Conservation (phyloP, 2,888 invertebrate genomes). For the Ochlodes sylvanus region DNA sequence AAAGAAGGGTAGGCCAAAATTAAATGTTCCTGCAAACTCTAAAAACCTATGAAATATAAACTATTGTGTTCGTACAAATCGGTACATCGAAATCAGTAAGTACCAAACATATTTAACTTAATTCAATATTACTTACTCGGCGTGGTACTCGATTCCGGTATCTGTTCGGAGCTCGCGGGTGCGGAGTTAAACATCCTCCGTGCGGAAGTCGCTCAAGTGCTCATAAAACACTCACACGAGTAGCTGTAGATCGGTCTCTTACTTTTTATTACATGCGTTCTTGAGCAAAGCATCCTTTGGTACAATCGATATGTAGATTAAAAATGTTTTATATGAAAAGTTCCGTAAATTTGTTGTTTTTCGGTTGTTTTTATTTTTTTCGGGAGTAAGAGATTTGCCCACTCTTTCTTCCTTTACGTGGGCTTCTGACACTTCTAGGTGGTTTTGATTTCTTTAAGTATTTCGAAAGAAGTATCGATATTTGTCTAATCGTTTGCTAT, state of each 20-base stretch:
- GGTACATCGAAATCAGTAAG: neutral
- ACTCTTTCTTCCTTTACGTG: no score
- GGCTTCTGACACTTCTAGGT: no score
- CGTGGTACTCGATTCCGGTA: slow-evolving; percentile 62
- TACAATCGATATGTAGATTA: neutral
- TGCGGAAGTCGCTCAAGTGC: slow-evolving; percentile 73
- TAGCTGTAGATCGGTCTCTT: slow-evolving; percentile 59
- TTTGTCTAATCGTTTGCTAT: no score
- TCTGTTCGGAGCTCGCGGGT: slow-evolving; percentile 53
- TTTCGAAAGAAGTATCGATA: no score
- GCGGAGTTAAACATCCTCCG: slow-evolving; percentile 71
- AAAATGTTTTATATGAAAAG: neutral
- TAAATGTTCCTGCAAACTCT: no score
- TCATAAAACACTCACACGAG: slow-evolving; percentile 78
- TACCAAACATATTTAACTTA: neutral
- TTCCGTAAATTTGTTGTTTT: no score
- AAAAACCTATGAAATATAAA: no score
- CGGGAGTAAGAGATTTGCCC: no score
- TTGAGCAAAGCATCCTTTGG: slow-evolving; percentile 18
- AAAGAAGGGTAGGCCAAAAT: no score
- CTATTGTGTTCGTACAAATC: neutral
- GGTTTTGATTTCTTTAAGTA: no score
- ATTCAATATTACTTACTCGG: slow-evolving; percentile 45
- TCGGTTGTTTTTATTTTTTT: no score
- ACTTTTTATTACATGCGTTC: slow-evolving; percentile 55